phyloP scores from a whole-genome alignment of 2,888 invertebrate genomes.

The Lottia gigantea region DNA sequence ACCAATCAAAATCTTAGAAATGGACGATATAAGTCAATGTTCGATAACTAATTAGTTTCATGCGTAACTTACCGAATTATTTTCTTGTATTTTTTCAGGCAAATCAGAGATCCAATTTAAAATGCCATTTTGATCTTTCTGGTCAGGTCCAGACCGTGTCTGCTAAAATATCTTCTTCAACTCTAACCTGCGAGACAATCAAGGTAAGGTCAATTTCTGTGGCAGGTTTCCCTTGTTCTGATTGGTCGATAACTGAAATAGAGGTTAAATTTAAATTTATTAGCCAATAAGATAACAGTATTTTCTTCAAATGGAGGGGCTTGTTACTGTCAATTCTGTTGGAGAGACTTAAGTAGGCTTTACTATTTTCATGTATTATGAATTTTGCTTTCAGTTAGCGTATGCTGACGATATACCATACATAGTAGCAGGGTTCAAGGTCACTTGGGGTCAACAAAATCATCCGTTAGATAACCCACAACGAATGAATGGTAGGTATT shows the following conservation, averaged over 20 bases:
- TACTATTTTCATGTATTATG: slow-evolving; percentile 5
- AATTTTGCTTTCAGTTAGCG: slow-evolving; percentile 43
- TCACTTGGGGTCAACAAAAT: slow-evolving; percentile 70
- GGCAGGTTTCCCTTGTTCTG: too few relatives aligned
- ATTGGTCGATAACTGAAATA: too few relatives aligned
- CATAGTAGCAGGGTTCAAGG: slow-evolving; percentile 56
- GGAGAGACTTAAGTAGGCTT: neutral
- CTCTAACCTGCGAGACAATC: slow-evolving; percentile 47
- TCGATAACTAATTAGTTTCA: too few relatives aligned
- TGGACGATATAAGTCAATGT: too few relatives aligned
- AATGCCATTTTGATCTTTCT: slow-evolving; percentile 51
- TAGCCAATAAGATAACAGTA: too few relatives aligned
- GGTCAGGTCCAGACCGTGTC: slow-evolving; percentile 38
- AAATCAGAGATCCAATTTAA: slow-evolving; percentile 47
- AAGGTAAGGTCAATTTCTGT: slow-evolving; percentile 30
- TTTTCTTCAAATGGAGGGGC: too few relatives aligned
- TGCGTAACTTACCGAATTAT: too few relatives aligned
- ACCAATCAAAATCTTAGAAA: too few relatives aligned
- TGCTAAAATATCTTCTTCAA: slow-evolving; percentile 41
- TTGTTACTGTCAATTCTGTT: too few relatives aligned
- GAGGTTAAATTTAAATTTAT: too few relatives aligned
- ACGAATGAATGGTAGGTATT: slow-evolving; percentile 84
- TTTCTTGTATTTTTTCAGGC: slow-evolving; percentile 33
- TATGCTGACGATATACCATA: slow-evolving; percentile 50
- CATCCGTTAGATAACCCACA: slow-evolving; percentile 96